Conservation (phyloP, 1,140 invertebrate genomes). For the Caenorhabditis latens region DNA sequence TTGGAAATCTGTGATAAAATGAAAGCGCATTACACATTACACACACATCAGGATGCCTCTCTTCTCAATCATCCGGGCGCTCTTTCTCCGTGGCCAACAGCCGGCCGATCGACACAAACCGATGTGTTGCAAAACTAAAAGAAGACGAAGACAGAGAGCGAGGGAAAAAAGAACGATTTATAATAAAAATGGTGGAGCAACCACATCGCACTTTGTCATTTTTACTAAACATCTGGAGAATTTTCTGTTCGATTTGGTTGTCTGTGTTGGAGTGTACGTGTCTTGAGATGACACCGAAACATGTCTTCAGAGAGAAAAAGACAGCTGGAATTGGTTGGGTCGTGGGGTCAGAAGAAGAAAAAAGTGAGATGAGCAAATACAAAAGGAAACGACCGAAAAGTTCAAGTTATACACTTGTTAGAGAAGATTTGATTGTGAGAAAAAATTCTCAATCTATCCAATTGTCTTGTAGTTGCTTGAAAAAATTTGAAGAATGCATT, state of each 20-base stretch:
- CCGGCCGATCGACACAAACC: constrained; percentile 38
- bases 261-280: neutral
- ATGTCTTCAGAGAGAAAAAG: neutral
- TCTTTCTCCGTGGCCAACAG: constrained; percentile 31
- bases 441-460: too few relatives aligned
- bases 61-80: constrained; percentile 29
- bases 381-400: too few relatives aligned
- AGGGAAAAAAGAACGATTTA: constrained; percentile 42
- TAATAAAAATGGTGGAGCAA: constrained; percentile 30
- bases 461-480: too few relatives aligned
- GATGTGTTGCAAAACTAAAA: constrained; percentile 51
- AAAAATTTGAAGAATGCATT: too few relatives aligned
- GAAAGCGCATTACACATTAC: constrained; percentile 51
- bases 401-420: too few relatives aligned
- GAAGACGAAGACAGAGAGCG: neutral
- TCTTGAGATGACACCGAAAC: constrained; percentile 29
- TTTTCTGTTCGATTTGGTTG: constrained; percentile 21
- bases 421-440: too few relatives aligned
- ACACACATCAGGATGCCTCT: constrained; percentile 2
- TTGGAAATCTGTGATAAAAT: constrained; percentile 47
- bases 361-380: neutral
- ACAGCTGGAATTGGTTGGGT: constrained; percentile 8
- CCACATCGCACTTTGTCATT: constrained; percentile 36
- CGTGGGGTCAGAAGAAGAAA: neutral
- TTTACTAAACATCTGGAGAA: constrained; percentile 52